phyloP scores from a whole-genome alignment of 2,888 invertebrate genomes.

The Cheilosia vernalis region DNA sequence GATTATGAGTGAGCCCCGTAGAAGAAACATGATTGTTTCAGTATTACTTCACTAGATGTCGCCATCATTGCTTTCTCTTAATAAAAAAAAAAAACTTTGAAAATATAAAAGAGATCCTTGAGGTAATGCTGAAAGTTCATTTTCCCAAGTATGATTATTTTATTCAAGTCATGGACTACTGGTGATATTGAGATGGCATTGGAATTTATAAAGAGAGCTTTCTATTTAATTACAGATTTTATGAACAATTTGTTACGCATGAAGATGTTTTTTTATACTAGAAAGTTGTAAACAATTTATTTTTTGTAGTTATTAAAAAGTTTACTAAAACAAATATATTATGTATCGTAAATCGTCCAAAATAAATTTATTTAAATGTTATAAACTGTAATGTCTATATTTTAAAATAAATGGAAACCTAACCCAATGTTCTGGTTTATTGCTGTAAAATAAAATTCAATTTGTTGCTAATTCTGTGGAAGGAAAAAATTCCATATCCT shows the following conservation, averaged over 20 bases:
- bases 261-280: background rate
- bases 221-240: slow-evolving; percentile 1
- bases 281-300: slow-evolving; percentile 1
- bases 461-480: background rate
- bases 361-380: slow-evolving; percentile 6
- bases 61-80: too few relatives aligned
- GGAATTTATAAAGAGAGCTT: background rate
- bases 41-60: too few relatives aligned
- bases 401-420: slow-evolving; percentile 21
- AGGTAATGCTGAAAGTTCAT: too few relatives aligned
- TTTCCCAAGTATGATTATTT: too few relatives aligned
- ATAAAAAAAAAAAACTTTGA: background rate
- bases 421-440: background rate
- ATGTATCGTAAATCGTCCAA: slow-evolving; percentile 16
- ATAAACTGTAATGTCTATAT: slow-evolving; percentile 24
- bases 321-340: background rate
- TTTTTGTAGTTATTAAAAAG: slow-evolving; percentile 6
- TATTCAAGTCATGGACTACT: background rate
- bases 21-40: too few relatives aligned
- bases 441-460: background rate
- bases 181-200: background rate
- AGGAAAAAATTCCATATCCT: background rate
- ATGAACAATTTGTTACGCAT: background rate
- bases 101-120: too few relatives aligned
- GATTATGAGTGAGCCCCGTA: too few relatives aligned